Evolutionary conservation across 2,113 vertebrate genomes (phyloP).

Genomic region (Rhombomys opimus): DNA sequence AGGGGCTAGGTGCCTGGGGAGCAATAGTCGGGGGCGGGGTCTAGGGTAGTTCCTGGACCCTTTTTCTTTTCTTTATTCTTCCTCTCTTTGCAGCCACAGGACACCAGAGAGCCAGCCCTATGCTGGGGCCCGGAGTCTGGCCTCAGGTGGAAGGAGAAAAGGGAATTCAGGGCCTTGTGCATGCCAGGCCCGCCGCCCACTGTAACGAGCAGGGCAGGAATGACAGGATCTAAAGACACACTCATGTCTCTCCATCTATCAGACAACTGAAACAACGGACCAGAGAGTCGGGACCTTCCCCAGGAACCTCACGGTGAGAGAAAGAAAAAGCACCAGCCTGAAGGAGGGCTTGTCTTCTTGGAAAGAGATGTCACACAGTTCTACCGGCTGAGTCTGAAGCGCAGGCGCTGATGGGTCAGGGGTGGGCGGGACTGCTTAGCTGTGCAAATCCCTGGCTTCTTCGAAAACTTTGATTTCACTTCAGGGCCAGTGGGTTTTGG

Average conservation of each 20-base stretch:
- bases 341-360: neutral
- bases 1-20: neutral
- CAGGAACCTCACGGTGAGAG: neutral
- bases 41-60: neutral
- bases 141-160: neutral
- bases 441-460: neutral
- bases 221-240: neutral
- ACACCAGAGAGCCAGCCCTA: fast-evolving
- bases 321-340: neutral
- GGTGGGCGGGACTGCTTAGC: neutral
- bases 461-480: neutral
- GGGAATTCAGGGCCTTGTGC: neutral
- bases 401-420: neutral
- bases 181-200: no score
- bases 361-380: neutral
- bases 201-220: neutral
- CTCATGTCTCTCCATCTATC: neutral
- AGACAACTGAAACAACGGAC: neutral
- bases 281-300: no score
- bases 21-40: neutral
- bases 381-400: neutral
- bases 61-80: neutral
- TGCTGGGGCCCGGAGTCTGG: neutral
- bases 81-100: neutral
- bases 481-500: neutral